A percentile compares a stretch with the other conserved stretches of the same genome.
Conservation (phyloP, 2,113 vertebrate genomes). For the Aptenodytes patagonicus region DNA sequence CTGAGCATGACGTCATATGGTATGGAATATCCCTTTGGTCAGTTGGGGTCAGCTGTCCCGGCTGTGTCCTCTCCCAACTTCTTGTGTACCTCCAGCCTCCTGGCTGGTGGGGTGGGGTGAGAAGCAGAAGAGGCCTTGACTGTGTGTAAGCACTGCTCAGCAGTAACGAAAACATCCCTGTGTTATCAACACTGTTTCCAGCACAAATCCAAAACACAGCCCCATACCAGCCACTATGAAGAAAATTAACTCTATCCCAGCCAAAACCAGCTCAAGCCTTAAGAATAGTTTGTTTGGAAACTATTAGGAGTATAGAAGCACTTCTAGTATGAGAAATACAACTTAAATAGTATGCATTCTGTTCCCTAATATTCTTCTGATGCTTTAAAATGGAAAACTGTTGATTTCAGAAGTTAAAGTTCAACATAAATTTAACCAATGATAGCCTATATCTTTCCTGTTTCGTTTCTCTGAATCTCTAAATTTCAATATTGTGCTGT, state of each 20-base stretch:
- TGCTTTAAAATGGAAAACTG: background rate
- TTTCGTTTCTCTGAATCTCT: background rate
- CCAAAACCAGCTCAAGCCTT: background rate
- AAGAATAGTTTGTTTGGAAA: background rate
- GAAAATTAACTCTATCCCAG: background rate
- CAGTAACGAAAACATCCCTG: background rate
- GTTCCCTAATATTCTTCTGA: background rate
- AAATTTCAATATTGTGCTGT: background rate
- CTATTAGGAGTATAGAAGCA: background rate
- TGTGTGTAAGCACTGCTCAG: rapidly evolving
- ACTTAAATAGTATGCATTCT: background rate
- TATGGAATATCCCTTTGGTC: background rate
- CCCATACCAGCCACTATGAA: background rate
- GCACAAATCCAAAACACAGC: background rate
- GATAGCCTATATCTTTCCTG: background rate
- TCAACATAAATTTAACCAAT: background rate
- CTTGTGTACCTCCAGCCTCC: background rate
- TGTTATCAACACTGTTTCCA: rapidly evolving
- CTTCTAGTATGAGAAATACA: background rate
- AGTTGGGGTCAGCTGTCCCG: background rate
- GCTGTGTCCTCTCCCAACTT: background rate
- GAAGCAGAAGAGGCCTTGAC: background rate
- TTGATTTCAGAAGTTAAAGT: background rate
- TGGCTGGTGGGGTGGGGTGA: rapidly evolving
- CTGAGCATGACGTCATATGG: too few species aligned